Evolutionary conservation across 2,888 invertebrate species (phyloP).

Genomic region (Leptinotarsa rubiginosa): DNA sequence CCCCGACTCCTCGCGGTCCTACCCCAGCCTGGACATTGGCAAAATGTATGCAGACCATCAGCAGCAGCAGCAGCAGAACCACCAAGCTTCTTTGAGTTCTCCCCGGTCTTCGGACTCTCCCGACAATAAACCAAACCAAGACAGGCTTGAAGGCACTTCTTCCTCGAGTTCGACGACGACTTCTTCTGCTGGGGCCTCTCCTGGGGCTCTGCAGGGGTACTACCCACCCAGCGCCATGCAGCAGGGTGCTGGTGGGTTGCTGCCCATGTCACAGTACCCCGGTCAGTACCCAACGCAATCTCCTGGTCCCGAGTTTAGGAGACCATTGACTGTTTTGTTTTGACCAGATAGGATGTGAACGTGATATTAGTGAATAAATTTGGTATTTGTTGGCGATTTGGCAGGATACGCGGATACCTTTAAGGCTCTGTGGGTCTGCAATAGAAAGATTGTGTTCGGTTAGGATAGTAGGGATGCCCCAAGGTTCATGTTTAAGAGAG

Average conservation of each 20-base stretch:
- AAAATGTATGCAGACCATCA: constrained; percentile 71
- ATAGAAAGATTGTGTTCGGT: background rate
- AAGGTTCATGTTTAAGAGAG: background rate
- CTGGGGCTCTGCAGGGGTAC: constrained; percentile 69
- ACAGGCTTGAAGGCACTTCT: constrained; percentile 68
- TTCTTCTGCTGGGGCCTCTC: constrained; percentile 76
- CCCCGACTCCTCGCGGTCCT: constrained; percentile 62
- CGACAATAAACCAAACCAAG: constrained; percentile 61
- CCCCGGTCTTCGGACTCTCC: constrained; percentile 69
- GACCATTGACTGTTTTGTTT: constrained; percentile 84
- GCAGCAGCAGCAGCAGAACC: constrained; percentile 41
- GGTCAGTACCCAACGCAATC: constrained; percentile 70
- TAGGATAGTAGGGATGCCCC: background rate
- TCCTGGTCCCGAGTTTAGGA: constrained; percentile 76
- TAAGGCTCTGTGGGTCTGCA: background rate
- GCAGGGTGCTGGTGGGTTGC: constrained; percentile 67
- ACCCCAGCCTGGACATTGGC: constrained; percentile 73
- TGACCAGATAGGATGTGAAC: constrained; percentile 75
- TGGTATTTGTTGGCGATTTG: constrained; percentile 26
- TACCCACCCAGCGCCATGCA: constrained; percentile 70
- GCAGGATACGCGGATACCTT: constrained; percentile 28
- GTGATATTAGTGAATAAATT: constrained; percentile 50
- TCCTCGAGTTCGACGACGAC: constrained; percentile 71
- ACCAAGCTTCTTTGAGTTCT: constrained; percentile 50
- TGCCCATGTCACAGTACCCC: constrained; percentile 78